Evolutionary conservation across 2,888 invertebrate genomes (phyloP).

Genomic region (Himalopsyche kuldschensis): DNA sequence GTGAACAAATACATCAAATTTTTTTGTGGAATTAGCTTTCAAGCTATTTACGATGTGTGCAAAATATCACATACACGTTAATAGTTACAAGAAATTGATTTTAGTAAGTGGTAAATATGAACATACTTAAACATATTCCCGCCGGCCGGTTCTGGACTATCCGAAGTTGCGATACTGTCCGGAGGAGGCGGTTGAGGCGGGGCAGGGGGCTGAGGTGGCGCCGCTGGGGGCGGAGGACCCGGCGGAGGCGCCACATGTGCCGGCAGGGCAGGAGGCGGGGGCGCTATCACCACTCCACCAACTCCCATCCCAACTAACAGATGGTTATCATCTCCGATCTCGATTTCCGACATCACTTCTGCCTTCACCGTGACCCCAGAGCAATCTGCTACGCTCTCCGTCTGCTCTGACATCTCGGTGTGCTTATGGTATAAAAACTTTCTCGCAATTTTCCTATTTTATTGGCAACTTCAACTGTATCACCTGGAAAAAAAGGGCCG

Average conservation of each 20-base stretch:
- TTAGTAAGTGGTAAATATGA: too few species aligned
- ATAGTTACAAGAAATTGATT: too few species aligned
- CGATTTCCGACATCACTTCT: neutral
- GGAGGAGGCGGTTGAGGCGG: constrained; percentile 21
- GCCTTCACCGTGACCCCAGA: constrained; percentile 15
- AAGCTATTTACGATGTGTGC: too few species aligned
- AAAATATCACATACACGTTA: too few species aligned
- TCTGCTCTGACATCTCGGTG: constrained; percentile 26
- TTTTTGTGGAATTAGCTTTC: too few species aligned
- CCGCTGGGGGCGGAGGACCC: constrained; percentile 9
- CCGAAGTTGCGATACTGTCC: neutral
- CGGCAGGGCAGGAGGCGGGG: neutral
- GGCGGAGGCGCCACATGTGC: constrained; percentile 1
- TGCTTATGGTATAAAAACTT: constrained; percentile 19
- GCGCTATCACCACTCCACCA: neutral
- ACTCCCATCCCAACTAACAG: neutral
- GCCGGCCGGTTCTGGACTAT: neutral
- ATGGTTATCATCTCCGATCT: neutral
- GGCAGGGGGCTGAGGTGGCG: constrained; percentile 15
- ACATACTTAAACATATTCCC: neutral
- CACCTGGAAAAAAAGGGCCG: neutral
- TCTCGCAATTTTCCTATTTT: constrained; percentile 26
- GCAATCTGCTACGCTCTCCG: constrained; percentile 16
- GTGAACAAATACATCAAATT: too few species aligned
- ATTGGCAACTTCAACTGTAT: constrained; percentile 2